Evolutionary conservation across 2,113 vertebrate genomes (phyloP), one percentile per base, ranked within the genome.

Genomic region (Cromileptes altivelis): DNA sequence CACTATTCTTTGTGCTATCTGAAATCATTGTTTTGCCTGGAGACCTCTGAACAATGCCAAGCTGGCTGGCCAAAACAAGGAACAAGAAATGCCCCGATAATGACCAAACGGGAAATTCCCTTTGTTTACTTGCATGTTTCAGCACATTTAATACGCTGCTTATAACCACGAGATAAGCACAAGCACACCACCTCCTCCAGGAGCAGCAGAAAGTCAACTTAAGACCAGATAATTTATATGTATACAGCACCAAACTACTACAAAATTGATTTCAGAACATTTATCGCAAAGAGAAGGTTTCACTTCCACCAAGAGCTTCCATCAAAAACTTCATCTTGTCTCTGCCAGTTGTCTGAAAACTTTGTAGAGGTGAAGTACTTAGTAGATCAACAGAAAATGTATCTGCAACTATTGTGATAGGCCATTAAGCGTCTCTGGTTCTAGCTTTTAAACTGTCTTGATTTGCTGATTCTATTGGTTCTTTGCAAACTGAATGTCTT

Each of bases 71-170:
- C 78, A 90, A 86, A 88, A 94, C 84, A 87, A 80, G 87, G 90
- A 82, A 82, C 84, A 82, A 89, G 75, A 75, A 75, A 85, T 42
- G 70, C 11, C 63, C 80, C 7, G 30, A 75, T 81, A 88, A 82
- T 57, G 49, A 23, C 55, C 57, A 6, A 37, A 79, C 6, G 19
- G 92, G 89, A 92, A 94, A 81, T 58, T 53, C 81, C 76, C 81
- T 84, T 90, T 91, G 85, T 89, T 78, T 81, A 85, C 87, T 81
- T 50, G 77, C 81, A 72, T 37, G 61, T 83, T 81, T 75, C 73
- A 80, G 80, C 76, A 80, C 70, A 71, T 88, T 85, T 80, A 57
- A 80, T 58, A 30, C 27, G 37, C 88, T 23, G 78, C 47, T 60
- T 23, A 78, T 57, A 61, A 8, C 27, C 12, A 12, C 37, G 0